Evolutionary conservation across 2,113 vertebrate species (phyloP).

Genomic region (Sterna hirundo): DNA sequence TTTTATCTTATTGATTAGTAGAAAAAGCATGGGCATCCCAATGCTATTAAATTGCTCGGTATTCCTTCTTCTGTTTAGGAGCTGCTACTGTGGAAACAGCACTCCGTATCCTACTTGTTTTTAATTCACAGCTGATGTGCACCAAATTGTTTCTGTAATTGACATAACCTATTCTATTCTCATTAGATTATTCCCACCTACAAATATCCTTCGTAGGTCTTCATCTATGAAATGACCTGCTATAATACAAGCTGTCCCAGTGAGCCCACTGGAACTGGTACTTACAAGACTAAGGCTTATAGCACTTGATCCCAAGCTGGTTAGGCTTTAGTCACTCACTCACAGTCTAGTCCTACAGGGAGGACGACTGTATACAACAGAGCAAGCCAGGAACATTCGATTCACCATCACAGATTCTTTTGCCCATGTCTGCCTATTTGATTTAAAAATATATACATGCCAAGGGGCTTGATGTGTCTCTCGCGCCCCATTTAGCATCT

Average conservation of each 20-base stretch:
- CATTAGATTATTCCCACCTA: slow-evolving; percentile 9
- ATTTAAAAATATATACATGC: slow-evolving; percentile 74
- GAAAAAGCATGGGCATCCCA: neutral
- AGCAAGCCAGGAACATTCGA: slow-evolving; percentile 38
- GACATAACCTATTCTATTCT: neutral
- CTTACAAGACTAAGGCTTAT: neutral
- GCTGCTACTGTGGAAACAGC: neutral
- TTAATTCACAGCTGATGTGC: slow-evolving; percentile 11
- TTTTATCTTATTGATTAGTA: neutral
- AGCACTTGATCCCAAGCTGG: slow-evolving; percentile 21
- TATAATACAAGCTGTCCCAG: neutral
- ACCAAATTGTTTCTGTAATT: slow-evolving; percentile 1
- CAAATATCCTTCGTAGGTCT: slow-evolving; percentile 9
- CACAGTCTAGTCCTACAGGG: slow-evolving; percentile 11
- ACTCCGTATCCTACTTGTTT: neutral
- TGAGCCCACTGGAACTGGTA: slow-evolving; percentile 15
- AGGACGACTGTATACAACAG: slow-evolving; percentile 1
- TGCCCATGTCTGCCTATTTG: slow-evolving; percentile 65
- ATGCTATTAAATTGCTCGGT: neutral
- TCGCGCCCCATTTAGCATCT: slow-evolving; percentile 71
- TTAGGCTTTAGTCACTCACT: slow-evolving; percentile 1
- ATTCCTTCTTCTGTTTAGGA: neutral
- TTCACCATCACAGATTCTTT: slow-evolving; percentile 48
- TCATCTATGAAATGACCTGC: slow-evolving; percentile 27
- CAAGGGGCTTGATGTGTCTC: slow-evolving; percentile 65